Conservation (phyloP, 2,888 invertebrate genomes). For the Lobophora halterata region DNA sequence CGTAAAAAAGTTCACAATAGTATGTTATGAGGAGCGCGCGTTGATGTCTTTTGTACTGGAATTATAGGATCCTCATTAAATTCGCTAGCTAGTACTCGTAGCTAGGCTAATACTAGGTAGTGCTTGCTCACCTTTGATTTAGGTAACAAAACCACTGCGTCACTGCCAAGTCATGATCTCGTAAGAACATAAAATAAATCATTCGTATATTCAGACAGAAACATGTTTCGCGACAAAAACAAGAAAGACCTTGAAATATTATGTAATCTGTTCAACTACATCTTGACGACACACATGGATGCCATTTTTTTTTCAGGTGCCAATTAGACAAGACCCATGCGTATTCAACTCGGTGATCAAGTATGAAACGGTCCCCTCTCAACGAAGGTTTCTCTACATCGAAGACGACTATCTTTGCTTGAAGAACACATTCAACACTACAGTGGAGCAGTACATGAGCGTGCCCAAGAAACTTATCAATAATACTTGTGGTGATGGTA, state of each 20-base stretch:
- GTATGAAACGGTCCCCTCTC: slow-evolving; percentile 61
- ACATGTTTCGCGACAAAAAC: slow-evolving; percentile 2
- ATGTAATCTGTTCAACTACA: too few species aligned
- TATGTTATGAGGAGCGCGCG: too few species aligned
- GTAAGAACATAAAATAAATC: too few species aligned
- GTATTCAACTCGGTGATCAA: slow-evolving; percentile 68
- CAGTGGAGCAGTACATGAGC: slow-evolving; percentile 63
- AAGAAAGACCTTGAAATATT: slow-evolving; percentile 7
- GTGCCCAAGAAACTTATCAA: slow-evolving; percentile 56
- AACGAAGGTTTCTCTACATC: slow-evolving; percentile 46
- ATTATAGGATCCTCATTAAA: too few species aligned
- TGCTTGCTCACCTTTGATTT: too few species aligned
- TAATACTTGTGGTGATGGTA: slow-evolving; percentile 62
- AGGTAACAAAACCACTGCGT: too few species aligned
- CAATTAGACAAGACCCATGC: slow-evolving; percentile 54
- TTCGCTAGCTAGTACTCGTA: too few species aligned
- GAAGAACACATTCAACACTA: slow-evolving; percentile 55
- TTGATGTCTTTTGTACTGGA: too few species aligned
- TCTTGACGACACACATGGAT: neutral
- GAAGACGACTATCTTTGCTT: slow-evolving; percentile 68
- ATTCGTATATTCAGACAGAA: too few species aligned
- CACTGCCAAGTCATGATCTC: too few species aligned
- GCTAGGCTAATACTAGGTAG: too few species aligned
- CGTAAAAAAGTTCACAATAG: too few species aligned
- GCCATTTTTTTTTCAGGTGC: slow-evolving; percentile 38